Evolutionary conservation across 2,797 vertebrate genomes (phyloP), one percentile per base, ranked within the genome.

Genomic region (Taeniopygia guttata): DNA sequence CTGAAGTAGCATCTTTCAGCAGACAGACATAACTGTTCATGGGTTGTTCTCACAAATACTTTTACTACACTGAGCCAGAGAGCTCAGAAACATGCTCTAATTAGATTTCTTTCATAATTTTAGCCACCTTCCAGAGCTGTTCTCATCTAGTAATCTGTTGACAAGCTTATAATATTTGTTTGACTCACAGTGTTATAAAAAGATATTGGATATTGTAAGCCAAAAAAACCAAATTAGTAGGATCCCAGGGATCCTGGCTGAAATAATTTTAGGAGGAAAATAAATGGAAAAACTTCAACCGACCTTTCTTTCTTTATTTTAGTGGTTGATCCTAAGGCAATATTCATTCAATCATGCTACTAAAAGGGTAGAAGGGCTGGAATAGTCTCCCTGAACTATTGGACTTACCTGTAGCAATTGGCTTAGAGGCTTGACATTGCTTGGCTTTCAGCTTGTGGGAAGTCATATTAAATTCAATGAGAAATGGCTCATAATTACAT

Each of bases 311-410:
- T 14, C 4, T 68, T 72, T 43, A 10, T 52, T 74, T 84, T 69
- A 63, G 19, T 2, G 1, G 5, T 21, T 87, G 18, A 63, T 66
- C 2, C 19, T 14, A 29, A 23, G 17, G 10, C 5, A 64, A 6
- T 29, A 54, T 34, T 38, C 68, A 13, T 40, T 82, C 11, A 88
- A 2, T 26, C 9, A 11, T 36, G 9, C 2, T 52, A 12, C 4
- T 32, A 58, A 16, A 1, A 84, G 12, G 4, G 5, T 45, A 23
- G 48, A 49, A 77, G 16, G 8, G 7, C 9, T 89, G 25, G 18
- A 63, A 73, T 13, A 42, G 7, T 7, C 2, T 0, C 2, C 5
- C 16, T 20, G 20, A 62, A 21, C 25, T 62, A 4, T 27, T 2
- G 4, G 32, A 59, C 40, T 59, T 60, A 60, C 2, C 13, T 52